phyloP scores from a whole-genome alignment of 2,113 vertebrate species.

The Perognathus longimembris region DNA sequence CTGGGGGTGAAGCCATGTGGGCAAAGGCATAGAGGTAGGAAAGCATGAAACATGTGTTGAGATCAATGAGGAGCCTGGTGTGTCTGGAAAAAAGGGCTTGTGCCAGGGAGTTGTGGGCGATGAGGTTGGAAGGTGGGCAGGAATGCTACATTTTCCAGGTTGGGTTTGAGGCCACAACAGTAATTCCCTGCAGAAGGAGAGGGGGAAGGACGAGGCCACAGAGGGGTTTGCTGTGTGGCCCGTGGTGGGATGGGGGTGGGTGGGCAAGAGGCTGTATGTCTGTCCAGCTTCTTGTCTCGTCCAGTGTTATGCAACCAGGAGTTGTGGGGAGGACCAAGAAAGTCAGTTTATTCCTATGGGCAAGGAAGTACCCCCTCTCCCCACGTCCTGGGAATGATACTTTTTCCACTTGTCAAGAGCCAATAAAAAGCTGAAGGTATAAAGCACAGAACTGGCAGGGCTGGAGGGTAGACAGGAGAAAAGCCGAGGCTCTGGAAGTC shows the following conservation, averaged over 20 bases:
- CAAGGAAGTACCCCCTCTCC: background rate
- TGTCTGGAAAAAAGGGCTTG: conserved; percentile 75
- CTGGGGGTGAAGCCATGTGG: conserved; percentile 59
- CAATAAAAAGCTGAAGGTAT: conserved; percentile 59
- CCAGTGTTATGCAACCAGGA: conserved; percentile 56
- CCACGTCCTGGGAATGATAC: conserved; percentile 45
- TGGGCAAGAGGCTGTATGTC: conserved; percentile 49
- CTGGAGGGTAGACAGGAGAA: conserved; percentile 9
- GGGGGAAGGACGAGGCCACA: conserved; percentile 45
- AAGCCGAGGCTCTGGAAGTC: conserved; percentile 24
- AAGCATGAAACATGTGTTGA: conserved; percentile 76
- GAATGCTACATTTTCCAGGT: conserved; percentile 78
- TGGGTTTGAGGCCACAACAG: conserved; percentile 61
- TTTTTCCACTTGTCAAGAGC: conserved; percentile 71
- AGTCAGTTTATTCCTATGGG: conserved; percentile 32
- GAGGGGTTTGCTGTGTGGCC: conserved; percentile 65
- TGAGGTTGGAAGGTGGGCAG: conserved; percentile 81
- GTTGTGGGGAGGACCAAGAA: background rate
- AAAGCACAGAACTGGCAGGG: conserved; percentile 63
- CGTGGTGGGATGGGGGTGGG: background rate
- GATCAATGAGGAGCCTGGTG: conserved; percentile 75
- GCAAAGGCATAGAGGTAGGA: conserved; percentile 73
- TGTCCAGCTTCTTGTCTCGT: conserved; percentile 48
- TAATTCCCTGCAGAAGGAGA: conserved; percentile 72
- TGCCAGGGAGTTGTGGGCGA: conserved; percentile 75